A percentile compares a stretch with the other conserved stretches of the same genome.
These are phyloP conservation scores for Acanthosepion pharaonis DNA, from an alignment of 2,888 invertebrate species.

Conservation along the genomic window DNA sequence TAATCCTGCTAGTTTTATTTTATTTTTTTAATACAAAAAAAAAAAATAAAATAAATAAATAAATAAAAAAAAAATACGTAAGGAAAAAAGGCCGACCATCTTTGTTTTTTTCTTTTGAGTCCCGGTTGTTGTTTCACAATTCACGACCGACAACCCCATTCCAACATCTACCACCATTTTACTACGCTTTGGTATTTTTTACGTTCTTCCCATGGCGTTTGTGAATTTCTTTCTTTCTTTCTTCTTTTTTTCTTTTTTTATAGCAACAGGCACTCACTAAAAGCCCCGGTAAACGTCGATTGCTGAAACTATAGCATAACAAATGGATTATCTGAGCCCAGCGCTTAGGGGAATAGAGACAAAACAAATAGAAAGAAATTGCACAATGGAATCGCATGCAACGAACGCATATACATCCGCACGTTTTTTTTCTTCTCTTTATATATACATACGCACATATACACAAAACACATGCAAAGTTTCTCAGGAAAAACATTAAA, in stretches of 20 bases:
- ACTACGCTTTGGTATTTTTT: neutral
- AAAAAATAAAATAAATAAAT: too few species aligned
- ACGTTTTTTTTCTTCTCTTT: neutral
- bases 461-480: neutral
- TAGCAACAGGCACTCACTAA: constrained; percentile 4
- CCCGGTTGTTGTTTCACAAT: neutral
- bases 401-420: neutral
- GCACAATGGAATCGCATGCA: neutral
- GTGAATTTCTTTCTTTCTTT: neutral
- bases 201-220: neutral
- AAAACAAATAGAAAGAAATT: neutral
- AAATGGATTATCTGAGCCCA: neutral
- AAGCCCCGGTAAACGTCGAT: neutral
- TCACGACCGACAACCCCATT: neutral
- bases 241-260: neutral
- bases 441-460: neutral
- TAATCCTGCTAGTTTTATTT: too few species aligned
- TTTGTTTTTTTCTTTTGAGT: neutral
- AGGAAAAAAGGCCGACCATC: neutral
- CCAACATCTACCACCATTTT: neutral
- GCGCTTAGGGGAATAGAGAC: neutral
- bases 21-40: too few species aligned
- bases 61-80: too few species aligned
- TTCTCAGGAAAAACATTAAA: neutral
- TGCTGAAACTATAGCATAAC: constrained; percentile 9